Base-by-base conservation (phyloP, 2,113 vertebrate species). In the Phocoena sinus region DNA sequence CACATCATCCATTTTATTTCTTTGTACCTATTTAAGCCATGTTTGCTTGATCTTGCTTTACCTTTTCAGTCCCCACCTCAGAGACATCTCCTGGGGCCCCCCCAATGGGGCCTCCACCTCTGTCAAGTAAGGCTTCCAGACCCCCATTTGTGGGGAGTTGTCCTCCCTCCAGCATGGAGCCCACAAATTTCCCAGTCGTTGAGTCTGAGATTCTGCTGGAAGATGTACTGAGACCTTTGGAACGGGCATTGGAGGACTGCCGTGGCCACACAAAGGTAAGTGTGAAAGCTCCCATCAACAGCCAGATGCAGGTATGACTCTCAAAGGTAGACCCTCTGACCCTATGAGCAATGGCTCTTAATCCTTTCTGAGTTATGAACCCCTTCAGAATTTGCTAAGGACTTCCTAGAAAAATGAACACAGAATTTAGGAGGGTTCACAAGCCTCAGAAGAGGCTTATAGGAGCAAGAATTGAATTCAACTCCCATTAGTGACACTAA, bases 211-310 rank as follows among this genome's bases (percentile, higher is more conserved):
- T 98, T 56, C 85, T 98, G 0, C 73, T 99, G 5, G 98, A 98
- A n/a, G 96, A 53, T 0, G 98, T 99, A 79, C 85, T 99, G 13
- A 90, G 5, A 21, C 98, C 99, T 50, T 97, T 99, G 96, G 95
- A 97, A 88, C 96, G 96, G 89, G 99, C 99, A 2, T 97, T 99
- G 8, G 96, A 94, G 0, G 97, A 98, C 3, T 99, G 99, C 97
- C 99, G 98, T 71, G 97, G 90, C 10, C 63, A 97, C 0, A 98
- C 98, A 11, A 99, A 97, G 98, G 99, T 99, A 97, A 99, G 97
- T 88, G 56, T 81, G 47, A 96, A 38, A 76, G 89, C 56, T 76
- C 47, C 53, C 86, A 18, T n/a, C 18, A 12, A 62, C 14, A 82
- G 53, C 50, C 50, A 44, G 14, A 65, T 63, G 36, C 14, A 62